Base-by-base conservation (phyloP, 2,797 vertebrate species). In the Coilia nasus region DNA sequence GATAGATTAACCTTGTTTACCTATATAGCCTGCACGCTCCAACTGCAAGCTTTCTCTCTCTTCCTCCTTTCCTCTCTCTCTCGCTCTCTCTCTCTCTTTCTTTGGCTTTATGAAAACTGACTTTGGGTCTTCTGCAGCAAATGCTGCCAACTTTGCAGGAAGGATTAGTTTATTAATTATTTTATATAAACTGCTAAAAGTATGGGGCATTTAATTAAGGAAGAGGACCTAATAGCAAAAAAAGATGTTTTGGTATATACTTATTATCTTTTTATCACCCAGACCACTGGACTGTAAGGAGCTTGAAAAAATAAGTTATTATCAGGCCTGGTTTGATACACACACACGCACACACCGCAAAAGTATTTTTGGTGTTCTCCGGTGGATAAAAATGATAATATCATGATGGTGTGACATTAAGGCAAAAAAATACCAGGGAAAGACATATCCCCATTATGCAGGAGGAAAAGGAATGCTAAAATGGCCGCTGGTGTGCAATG, bases 91-190 rank as follows among this genome's bases (percentile, higher is more conserved):
- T 54, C 50, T 44, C 31, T 56, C 56, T 62, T 10, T 83, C 10
- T 6, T 54, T 6, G 41, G 91, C 92, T 93, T 89, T 86, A 92
- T 93, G 89, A 93, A 93, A 93, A 94, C 88, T 90, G 92, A 93
- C 92, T 92, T 85, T 87, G 87, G 83, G 35, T 92, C 90, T 93
- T 89, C 91, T 90, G 87, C 89, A 93, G 91, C 93, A 94, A 91
- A 94, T 94, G 94, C 91, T 94, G 82, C 41, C 85, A 88, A 90
- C 88, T 92, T 92, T 93, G 93, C 93, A 93, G 89, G 81, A 44
- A 86, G 89, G 87, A 89, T 89, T 80, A 88, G 91, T 93, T 94
- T 91, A 94, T 93, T 94, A 92, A 91, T 92, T 92, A 93, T 94
- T 94, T 92, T 93, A 93, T 94, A 92, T 90, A 90, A 91, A 92